These are phyloP conservation scores for Habrosyne pyritoides DNA, from an alignment of 2,888 invertebrate genomes.

Conservation along the genomic window DNA sequence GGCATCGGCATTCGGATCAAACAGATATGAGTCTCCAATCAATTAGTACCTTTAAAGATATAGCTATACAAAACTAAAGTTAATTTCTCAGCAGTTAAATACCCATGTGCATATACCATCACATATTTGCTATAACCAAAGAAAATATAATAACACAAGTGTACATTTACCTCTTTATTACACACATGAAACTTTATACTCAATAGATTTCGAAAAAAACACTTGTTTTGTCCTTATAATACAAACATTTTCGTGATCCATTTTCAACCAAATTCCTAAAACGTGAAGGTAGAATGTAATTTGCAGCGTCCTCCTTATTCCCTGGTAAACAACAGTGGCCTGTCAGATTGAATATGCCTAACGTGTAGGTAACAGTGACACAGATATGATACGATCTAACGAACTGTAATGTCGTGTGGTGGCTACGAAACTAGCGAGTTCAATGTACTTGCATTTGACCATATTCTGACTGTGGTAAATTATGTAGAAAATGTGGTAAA, in stretches of 20 bases:
- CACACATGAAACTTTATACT: background rate
- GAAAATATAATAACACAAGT: too few relatives aligned
- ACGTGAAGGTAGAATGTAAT: slow-evolving; percentile 13
- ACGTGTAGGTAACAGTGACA: slow-evolving; percentile 47
- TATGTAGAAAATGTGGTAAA: too few relatives aligned
- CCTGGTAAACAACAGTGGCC: slow-evolving; percentile 21
- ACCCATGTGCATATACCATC: too few relatives aligned
- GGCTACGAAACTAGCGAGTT: slow-evolving; percentile 36
- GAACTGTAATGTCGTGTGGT: slow-evolving; percentile 55
- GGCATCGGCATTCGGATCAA: too few relatives aligned
- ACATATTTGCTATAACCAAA: too few relatives aligned
- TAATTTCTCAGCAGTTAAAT: too few relatives aligned
- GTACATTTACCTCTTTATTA: too few relatives aligned
- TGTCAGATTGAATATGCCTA: slow-evolving; percentile 27
- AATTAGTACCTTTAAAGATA: too few relatives aligned
- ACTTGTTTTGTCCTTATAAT: slow-evolving; percentile 1
- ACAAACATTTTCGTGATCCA: slow-evolving; percentile 11
- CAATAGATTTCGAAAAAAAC: slow-evolving; percentile 3
- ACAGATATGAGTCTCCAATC: too few relatives aligned
- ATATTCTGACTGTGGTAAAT: too few relatives aligned
- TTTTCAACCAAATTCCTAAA: slow-evolving; percentile 8
- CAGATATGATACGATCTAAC: slow-evolving; percentile 71
- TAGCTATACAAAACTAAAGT: too few relatives aligned
- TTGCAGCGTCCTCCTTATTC: background rate
- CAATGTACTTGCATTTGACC: background rate